Evolutionary conservation across 2,888 invertebrate species (phyloP).

Genomic region (Cecidostiba fungosa): DNA sequence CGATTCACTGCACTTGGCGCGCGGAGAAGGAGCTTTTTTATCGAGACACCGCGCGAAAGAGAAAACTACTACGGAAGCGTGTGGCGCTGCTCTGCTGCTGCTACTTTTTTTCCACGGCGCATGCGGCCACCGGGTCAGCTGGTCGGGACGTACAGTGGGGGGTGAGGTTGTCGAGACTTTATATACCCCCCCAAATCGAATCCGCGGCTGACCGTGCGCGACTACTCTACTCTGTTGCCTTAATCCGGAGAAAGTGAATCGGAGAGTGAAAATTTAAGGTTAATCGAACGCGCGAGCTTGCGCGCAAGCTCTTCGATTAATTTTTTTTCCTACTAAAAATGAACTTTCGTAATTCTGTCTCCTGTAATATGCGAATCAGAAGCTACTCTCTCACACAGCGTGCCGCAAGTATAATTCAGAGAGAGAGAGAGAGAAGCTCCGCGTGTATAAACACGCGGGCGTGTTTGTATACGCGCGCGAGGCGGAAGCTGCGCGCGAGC

Average conservation of each 20-base stretch:
- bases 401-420: slow-evolving; percentile 60
- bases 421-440: neutral
- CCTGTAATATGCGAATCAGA: slow-evolving; percentile 42
- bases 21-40: slow-evolving; percentile 73
- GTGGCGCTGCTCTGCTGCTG: slow-evolving; percentile 21
- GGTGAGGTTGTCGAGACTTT: neutral
- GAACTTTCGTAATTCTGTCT: neutral
- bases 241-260: slow-evolving; percentile 64
- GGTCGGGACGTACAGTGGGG: neutral
- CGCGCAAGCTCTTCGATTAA: slow-evolving; percentile 33
- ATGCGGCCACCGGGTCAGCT: slow-evolving; percentile 70
- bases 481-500: slow-evolving; percentile 61
- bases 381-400: slow-evolving; percentile 2
- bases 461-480: slow-evolving; percentile 38
- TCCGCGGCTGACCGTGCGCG: neutral
- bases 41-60: slow-evolving; percentile 33
- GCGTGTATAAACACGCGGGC: slow-evolving; percentile 49
- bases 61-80: slow-evolving; percentile 68
- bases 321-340: neutral
- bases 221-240: neutral
- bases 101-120: slow-evolving; percentile 72
- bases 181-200: slow-evolving; percentile 60
- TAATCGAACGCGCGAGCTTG: slow-evolving; percentile 35
- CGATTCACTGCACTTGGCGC: slow-evolving; percentile 25
- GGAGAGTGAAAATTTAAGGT: slow-evolving; percentile 53